Evolutionary conservation across 1,140 invertebrate species (phyloP).

Genomic region (Drosophila obscura): DNA sequence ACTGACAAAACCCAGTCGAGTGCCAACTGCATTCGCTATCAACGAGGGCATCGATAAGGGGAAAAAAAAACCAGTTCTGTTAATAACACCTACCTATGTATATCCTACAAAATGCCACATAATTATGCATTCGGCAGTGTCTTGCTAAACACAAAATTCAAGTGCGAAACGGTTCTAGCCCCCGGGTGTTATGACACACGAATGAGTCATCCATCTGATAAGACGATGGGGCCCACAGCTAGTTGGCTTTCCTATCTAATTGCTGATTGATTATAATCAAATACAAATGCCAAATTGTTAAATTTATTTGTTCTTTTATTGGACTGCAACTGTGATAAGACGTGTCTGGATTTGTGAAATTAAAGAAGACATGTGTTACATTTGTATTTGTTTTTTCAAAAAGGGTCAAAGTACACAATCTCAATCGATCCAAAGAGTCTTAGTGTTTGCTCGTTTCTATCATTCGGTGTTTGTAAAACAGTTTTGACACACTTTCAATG

Average conservation of each 20-base stretch:
- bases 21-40: slow-evolving; percentile 6
- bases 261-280: slow-evolving; percentile 8
- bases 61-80: neutral
- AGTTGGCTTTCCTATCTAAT: slow-evolving; percentile 12
- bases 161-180: neutral
- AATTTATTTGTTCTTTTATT: slow-evolving; percentile 20
- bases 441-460: neutral
- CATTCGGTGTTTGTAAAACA: slow-evolving; percentile 7
- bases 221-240: slow-evolving; percentile 12
- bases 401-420: neutral
- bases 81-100: neutral
- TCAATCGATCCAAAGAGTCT: neutral
- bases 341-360: neutral
- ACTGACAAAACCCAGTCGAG: neutral
- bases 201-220: slow-evolving; percentile 49
- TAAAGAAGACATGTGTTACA: slow-evolving; percentile 9
- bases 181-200: slow-evolving; percentile 24
- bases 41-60: slow-evolving; percentile 3
- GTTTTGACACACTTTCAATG: slow-evolving; percentile 7
- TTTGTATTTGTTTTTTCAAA: too few relatives aligned
- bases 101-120: slow-evolving; percentile 4
- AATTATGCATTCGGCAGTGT: slow-evolving; percentile 1
- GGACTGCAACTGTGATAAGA: slow-evolving; percentile 25
- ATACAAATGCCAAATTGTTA: too few relatives aligned
- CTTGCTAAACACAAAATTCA: too few relatives aligned